Conservation (phyloP, 2,888 invertebrate genomes). For the Trimorus sp. region DNA sequence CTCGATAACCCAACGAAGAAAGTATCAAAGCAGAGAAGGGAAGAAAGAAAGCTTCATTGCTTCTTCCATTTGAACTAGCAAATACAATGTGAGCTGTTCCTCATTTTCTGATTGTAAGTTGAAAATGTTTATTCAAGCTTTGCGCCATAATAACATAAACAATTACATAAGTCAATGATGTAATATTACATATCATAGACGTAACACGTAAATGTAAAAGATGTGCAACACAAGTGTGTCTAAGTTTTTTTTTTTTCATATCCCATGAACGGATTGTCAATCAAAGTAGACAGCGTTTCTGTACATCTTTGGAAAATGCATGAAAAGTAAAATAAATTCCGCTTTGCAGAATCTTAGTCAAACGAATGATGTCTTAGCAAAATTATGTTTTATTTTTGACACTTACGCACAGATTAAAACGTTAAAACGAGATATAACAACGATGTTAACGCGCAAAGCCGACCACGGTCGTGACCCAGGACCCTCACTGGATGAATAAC, state of each 20-base stretch:
- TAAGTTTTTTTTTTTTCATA: too few relatives aligned
- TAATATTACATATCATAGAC: too few relatives aligned
- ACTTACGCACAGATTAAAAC: constrained; percentile 71
- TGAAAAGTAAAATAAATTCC: too few relatives aligned
- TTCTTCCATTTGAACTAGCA: constrained; percentile 41
- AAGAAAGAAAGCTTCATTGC: constrained; percentile 53
- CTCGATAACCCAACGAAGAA: constrained; percentile 61
- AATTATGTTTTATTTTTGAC: constrained; percentile 58
- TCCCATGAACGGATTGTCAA: too few relatives aligned
- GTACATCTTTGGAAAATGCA: too few relatives aligned
- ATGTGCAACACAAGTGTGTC: too few relatives aligned
- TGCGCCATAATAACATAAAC: too few relatives aligned
- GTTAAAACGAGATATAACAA: constrained; percentile 81
- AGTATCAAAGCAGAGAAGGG: constrained; percentile 40
- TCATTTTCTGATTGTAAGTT: constrained; percentile 38
- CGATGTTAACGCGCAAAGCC: constrained; percentile 80
- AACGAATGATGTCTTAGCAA: constrained; percentile 21
- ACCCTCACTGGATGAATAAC: constrained; percentile 79
- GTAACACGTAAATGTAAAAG: too few relatives aligned
- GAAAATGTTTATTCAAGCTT: not conserved
- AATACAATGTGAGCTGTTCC: constrained; percentile 29
- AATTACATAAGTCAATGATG: too few relatives aligned
- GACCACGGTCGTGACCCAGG: constrained; percentile 79
- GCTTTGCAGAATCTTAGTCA: not conserved
- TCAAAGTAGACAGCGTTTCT: too few relatives aligned